Evolutionary conservation across 2,113 vertebrate genomes (phyloP).

Genomic region (Daubentonia madagascariensis): DNA sequence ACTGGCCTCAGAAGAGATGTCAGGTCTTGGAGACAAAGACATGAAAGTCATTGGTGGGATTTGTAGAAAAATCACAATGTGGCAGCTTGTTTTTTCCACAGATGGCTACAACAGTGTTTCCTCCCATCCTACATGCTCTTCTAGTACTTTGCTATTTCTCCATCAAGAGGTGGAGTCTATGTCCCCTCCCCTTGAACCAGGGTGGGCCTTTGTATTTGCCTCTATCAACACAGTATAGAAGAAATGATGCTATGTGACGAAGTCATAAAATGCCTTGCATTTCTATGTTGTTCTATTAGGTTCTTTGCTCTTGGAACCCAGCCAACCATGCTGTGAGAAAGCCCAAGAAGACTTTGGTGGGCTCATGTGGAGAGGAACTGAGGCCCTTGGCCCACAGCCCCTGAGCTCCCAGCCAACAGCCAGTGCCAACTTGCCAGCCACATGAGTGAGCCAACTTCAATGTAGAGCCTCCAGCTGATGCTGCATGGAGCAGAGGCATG

Average conservation of each 20-base stretch:
- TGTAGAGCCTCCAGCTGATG: no score
- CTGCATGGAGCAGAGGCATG: accelerated
- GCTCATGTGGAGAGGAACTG: background rate
- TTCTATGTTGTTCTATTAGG: background rate
- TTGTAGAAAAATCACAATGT: background rate
- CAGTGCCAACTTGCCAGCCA: background rate
- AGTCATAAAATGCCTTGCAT: background rate
- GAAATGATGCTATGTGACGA: background rate
- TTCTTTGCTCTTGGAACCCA: background rate
- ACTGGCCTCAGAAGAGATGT: background rate
- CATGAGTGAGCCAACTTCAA: background rate
- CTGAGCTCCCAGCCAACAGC: background rate
- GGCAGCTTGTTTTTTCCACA: no score
- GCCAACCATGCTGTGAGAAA: background rate
- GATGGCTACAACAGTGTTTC: background rate
- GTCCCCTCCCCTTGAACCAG: background rate
- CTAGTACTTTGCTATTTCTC: background rate
- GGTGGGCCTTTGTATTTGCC: background rate
- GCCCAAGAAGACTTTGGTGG: background rate
- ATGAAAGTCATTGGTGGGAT: background rate
- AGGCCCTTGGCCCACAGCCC: no score
- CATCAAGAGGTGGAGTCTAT: background rate
- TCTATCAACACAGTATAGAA: background rate
- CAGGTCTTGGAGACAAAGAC: background rate
- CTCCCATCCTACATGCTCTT: accelerated